Conservation (phyloP, 1,140 invertebrate genomes). For the Drosophila bifasciata region DNA sequence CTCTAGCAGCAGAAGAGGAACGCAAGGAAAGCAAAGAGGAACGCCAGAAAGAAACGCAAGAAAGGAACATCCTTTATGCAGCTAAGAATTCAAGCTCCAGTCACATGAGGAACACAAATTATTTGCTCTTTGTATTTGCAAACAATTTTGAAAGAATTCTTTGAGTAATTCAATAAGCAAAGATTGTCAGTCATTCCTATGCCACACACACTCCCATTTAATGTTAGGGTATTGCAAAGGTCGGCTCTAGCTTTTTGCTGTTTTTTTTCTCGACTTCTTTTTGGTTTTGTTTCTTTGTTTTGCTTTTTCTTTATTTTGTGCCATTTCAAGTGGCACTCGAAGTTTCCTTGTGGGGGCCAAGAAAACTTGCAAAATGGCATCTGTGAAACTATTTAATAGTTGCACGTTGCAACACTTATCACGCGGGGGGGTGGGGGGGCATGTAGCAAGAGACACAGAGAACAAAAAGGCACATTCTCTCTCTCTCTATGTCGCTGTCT, state of each 20-base stretch:
- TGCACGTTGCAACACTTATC: slow-evolving; percentile 70
- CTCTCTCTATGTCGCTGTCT: no score
- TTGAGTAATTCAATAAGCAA: no score
- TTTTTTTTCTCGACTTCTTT: slow-evolving; percentile 6
- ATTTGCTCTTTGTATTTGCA: no score
- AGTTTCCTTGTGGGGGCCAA: slow-evolving; percentile 42
- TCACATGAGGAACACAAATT: no score
- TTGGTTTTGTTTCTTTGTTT: slow-evolving; percentile 22
- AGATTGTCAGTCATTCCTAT: no score
- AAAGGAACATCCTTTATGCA: no score
- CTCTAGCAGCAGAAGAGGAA: no score
- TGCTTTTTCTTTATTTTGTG: slow-evolving; percentile 8
- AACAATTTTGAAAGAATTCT: no score
- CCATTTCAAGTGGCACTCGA: slow-evolving; percentile 55
- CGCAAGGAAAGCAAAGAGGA: no score
- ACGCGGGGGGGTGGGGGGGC: slow-evolving; percentile 14
- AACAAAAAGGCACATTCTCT: not conserved
- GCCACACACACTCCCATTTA: no score
- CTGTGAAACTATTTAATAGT: slow-evolving; percentile 74
- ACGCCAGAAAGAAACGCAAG: no score
- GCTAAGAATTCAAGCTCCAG: no score
- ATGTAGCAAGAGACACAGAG: slow-evolving; percentile 33
- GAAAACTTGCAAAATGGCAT: slow-evolving; percentile 59
- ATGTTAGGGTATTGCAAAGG: not conserved
- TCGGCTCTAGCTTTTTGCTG: not conserved